Evolutionary conservation across 2,113 vertebrate genomes (phyloP).

Genomic region (Tragelaphus strepsiceros): DNA sequence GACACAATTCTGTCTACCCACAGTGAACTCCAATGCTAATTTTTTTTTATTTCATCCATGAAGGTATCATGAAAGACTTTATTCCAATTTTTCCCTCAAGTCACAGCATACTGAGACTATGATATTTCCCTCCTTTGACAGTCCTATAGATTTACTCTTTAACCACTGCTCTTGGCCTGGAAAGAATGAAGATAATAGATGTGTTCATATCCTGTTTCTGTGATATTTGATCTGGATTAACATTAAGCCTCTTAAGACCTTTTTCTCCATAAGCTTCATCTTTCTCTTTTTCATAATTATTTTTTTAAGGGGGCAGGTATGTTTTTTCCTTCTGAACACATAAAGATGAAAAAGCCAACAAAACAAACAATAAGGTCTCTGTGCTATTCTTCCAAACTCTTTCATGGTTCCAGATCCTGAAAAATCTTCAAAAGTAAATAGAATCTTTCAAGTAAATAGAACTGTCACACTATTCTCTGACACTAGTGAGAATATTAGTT

Average conservation of each 20-base stretch:
- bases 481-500: background rate
- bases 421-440: background rate
- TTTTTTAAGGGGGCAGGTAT: background rate
- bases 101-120: background rate
- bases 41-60: background rate
- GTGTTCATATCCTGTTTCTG: background rate
- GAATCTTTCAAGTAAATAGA: background rate
- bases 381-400: background rate
- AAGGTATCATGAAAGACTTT: background rate
- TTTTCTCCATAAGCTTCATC: background rate
- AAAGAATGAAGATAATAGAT: background rate
- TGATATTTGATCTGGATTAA: background rate
- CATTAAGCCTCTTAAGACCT: background rate
- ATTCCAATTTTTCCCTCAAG: background rate
- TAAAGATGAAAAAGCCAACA: background rate
- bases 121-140: background rate
- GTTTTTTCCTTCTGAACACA: background rate
- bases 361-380: background rate
- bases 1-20: background rate
- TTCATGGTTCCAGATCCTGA: background rate
- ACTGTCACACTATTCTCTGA: background rate
- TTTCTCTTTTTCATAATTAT: background rate
- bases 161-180: slow-evolving; percentile 2
- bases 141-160: background rate
- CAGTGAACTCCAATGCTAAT: background rate